Evolutionary conservation across 2,888 invertebrate genomes (phyloP).

Genomic region (Pachydiplax longipennis): DNA sequence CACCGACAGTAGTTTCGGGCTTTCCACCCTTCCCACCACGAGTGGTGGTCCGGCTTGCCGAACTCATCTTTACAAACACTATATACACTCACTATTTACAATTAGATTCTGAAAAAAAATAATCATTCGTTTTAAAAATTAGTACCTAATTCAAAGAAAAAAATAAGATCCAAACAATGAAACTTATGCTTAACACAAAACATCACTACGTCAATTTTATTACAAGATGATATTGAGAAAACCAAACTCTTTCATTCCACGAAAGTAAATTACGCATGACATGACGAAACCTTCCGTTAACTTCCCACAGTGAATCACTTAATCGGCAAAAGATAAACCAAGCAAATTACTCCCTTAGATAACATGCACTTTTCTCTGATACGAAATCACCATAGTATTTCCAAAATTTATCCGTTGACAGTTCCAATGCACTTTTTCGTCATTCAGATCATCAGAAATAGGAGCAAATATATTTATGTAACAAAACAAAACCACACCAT

Average conservation of each 20-base stretch:
- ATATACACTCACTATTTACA: constrained; percentile 86
- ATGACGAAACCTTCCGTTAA: background rate
- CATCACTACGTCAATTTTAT: too few relatives aligned
- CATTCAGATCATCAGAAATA: too few relatives aligned
- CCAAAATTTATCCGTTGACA: too few relatives aligned
- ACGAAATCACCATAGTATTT: too few relatives aligned
- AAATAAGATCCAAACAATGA: background rate
- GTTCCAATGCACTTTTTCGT: too few relatives aligned
- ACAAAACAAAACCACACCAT: too few relatives aligned
- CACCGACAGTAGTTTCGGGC: constrained; percentile 57
- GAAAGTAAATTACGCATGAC: background rate
- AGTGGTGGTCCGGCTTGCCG: constrained; percentile 73
- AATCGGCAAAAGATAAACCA: background rate
- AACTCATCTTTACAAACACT: constrained; percentile 74
- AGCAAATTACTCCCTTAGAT: too few relatives aligned
- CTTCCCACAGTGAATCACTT: background rate
- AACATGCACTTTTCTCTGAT: too few relatives aligned
- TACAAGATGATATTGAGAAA: background rate
- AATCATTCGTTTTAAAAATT: background rate
- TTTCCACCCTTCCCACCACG: constrained; percentile 65
- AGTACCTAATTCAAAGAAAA: background rate
- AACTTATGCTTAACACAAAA: background rate
- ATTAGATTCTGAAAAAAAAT: constrained; percentile 59
- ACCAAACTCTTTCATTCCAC: too few relatives aligned
- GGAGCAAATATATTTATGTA: too few relatives aligned